Conservation (phyloP, 1,140 invertebrate species). For the Helicoverpa zea region DNA sequence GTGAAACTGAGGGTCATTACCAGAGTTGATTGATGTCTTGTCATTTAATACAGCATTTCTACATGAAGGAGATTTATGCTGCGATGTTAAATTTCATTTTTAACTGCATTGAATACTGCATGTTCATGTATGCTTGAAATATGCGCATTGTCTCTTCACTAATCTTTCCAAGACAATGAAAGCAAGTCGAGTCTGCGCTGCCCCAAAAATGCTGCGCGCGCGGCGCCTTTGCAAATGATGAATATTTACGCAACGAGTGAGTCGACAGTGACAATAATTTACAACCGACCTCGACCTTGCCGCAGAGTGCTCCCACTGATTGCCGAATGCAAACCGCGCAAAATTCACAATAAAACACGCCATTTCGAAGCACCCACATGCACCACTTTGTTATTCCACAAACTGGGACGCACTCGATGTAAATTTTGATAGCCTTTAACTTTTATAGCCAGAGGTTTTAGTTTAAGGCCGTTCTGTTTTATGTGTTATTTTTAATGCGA, state of each 20-base stretch:
- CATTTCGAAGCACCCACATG: constrained; percentile 74
- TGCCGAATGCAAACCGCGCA: constrained; percentile 67
- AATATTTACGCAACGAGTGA: constrained; percentile 67
- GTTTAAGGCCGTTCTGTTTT: constrained; percentile 75
- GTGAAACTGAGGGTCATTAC: constrained; percentile 61
- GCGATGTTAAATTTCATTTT: constrained; percentile 34
- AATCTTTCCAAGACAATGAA: constrained; percentile 11
- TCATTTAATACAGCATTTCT: constrained; percentile 52
- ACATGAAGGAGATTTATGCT: constrained; percentile 48
- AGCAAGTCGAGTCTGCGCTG: not conserved
- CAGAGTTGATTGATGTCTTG: constrained; percentile 57
- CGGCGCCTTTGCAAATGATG: constrained; percentile 55
- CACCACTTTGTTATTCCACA: constrained; percentile 70
- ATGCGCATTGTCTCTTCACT: constrained; percentile 5
- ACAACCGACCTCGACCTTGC: constrained; percentile 76
- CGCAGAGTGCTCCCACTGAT: constrained; percentile 68
- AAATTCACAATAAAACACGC: constrained; percentile 64
- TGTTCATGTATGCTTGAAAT: constrained; percentile 9
- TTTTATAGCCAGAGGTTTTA: constrained; percentile 78
- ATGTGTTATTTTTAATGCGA: constrained; percentile 59
- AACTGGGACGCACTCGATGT: constrained; percentile 79
- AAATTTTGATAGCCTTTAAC: constrained; percentile 80
- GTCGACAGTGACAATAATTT: constrained; percentile 72
- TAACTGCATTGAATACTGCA: not conserved
- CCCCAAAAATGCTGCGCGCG: constrained; percentile 20